A percentile compares a stretch with the other conserved stretches of the same genome.
Evolutionary conservation across 2,888 invertebrate genomes (phyloP).

Genomic region (Neuroscelio doddi): DNA sequence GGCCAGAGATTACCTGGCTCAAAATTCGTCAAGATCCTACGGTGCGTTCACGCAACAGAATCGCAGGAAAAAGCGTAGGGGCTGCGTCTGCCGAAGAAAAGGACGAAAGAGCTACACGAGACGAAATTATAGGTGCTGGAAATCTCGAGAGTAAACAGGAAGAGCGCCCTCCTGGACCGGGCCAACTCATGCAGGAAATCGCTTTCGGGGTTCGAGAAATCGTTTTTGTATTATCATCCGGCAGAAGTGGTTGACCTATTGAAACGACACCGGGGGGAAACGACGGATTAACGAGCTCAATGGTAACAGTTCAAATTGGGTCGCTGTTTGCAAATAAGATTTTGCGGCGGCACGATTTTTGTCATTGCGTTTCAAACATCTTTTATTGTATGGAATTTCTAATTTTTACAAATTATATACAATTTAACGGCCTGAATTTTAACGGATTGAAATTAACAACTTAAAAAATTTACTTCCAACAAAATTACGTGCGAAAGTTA

Average conservation of each 20-base stretch:
- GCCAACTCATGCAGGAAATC: slow-evolving; percentile 69
- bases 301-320: slow-evolving; percentile 45
- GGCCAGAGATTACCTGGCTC: slow-evolving; percentile 50
- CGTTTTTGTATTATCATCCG: slow-evolving; percentile 51
- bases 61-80: slow-evolving; percentile 28
- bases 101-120: slow-evolving; percentile 31
- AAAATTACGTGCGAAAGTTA: no score
- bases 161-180: slow-evolving; percentile 54
- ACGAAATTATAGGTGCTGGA: slow-evolving; percentile 70
- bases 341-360: slow-evolving; percentile 53
- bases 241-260: slow-evolving; percentile 64
- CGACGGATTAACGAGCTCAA: slow-evolving; percentile 51
- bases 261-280: slow-evolving; percentile 40
- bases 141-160: slow-evolving; percentile 69
- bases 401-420: no score
- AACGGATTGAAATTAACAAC: no score
- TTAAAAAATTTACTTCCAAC: no score
- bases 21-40: slow-evolving; percentile 35
- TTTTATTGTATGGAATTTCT: no score
- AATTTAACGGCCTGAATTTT: no score
- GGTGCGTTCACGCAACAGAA: slow-evolving; percentile 60
- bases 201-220: slow-evolving; percentile 51
- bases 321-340: slow-evolving; percentile 67
- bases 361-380: no score
- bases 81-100: slow-evolving; percentile 24